Evolutionary conservation across 1,140 invertebrate species (phyloP).

Genomic region (Drosophila willistoni): DNA sequence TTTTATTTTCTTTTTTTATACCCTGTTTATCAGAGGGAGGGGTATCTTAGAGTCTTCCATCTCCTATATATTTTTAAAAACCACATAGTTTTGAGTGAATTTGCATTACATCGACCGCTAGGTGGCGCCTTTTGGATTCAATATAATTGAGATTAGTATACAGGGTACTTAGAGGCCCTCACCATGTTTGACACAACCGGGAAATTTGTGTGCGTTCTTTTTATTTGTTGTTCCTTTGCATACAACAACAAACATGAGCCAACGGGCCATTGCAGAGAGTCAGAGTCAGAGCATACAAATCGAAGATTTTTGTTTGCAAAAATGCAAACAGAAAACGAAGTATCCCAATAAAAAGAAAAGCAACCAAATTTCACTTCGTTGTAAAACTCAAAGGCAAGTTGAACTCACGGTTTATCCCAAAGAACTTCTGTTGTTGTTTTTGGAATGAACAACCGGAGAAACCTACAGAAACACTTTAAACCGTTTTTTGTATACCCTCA

Average conservation of each 20-base stretch:
- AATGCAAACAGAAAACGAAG: constrained; percentile 12
- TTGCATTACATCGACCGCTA: not conserved
- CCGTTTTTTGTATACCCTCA: not conserved
- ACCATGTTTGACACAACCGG: not conserved
- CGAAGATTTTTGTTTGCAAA: constrained; percentile 34
- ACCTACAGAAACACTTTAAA: not conserved
- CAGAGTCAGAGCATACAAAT: constrained; percentile 24
- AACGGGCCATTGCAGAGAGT: not conserved
- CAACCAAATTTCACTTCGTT: constrained; percentile 24
- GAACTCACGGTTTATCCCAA: constrained; percentile 30
- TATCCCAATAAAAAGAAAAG: constrained; percentile 13
- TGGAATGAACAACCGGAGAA: constrained; percentile 6
- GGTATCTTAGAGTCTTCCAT: not conserved
- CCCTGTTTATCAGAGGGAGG: not conserved
- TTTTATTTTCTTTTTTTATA: constrained; percentile 8
- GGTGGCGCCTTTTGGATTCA: not conserved
- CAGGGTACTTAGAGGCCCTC: not conserved
- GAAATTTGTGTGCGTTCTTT: not conserved
- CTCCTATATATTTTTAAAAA: too few species aligned
- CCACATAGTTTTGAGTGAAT: too few species aligned
- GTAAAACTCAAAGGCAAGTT: constrained; percentile 40
- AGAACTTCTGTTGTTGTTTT: constrained; percentile 28
- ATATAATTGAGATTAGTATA: not conserved
- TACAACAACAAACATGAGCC: constrained; percentile 9
- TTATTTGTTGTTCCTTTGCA: constrained; percentile 1